phyloP scores from a whole-genome alignment of 1,140 invertebrate genomes.

The Drosophila bifasciata region DNA sequence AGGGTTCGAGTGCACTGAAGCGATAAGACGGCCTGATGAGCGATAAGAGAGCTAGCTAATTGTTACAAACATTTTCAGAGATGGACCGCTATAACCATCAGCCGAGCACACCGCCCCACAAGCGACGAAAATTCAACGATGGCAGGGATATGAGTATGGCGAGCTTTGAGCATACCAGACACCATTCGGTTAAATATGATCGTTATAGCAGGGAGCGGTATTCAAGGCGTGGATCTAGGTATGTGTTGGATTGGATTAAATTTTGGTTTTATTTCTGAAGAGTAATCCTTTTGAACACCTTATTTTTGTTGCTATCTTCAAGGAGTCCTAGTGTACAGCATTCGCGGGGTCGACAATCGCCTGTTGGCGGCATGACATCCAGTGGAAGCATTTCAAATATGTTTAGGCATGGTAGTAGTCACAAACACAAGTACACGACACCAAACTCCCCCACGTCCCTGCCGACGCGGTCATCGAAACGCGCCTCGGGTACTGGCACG shows the following conservation, averaged over 20 bases:
- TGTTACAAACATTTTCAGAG: constrained; percentile 25
- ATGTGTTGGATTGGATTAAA: not conserved
- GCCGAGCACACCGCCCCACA: constrained; percentile 73
- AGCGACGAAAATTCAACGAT: constrained; percentile 76
- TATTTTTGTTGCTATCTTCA: not conserved
- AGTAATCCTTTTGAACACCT: not conserved
- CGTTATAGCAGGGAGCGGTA: constrained; percentile 76
- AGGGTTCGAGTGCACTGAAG: not conserved
- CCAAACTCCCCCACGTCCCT: constrained; percentile 52
- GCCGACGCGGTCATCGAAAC: constrained; percentile 66
- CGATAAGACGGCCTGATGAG: too few species aligned
- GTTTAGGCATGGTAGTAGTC: constrained; percentile 63
- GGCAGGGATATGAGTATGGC: constrained; percentile 48
- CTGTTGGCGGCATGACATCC: constrained; percentile 36
- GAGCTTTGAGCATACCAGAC: constrained; percentile 62
- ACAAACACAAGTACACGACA: constrained; percentile 69
- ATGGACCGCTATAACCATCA: constrained; percentile 75
- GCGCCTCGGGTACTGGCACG: constrained; percentile 57
- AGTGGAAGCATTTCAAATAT: constrained; percentile 50
- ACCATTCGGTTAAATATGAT: constrained; percentile 72
- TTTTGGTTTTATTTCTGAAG: too few species aligned
- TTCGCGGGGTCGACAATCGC: constrained; percentile 64
- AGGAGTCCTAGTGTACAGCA: constrained; percentile 78
- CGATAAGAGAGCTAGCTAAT: not conserved
- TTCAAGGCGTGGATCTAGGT: constrained; percentile 66